Evolutionary conservation across 35 echinoderm and acorn worm species (phyloP).

Genomic region (Heliocidaris erythrogramma): DNA sequence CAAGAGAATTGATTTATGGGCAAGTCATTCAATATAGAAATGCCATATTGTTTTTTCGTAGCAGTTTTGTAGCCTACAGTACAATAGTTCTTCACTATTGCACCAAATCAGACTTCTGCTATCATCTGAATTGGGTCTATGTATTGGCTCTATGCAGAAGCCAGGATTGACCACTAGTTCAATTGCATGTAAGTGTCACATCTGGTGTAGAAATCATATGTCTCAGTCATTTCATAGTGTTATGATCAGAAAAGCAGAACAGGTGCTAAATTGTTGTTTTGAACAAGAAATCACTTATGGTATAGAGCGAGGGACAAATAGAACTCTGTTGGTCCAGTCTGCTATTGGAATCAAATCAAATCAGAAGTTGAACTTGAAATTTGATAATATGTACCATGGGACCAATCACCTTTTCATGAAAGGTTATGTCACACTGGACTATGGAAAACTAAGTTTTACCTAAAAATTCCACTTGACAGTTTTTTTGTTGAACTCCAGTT

Average conservation of each 20-base stretch:
- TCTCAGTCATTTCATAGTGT: background rate
- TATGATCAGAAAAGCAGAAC: background rate
- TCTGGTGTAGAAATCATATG: background rate
- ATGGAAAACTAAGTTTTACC: no score
- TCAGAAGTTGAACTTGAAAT: background rate
- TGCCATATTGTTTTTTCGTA: background rate
- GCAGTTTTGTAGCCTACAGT: background rate
- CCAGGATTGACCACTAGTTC: background rate
- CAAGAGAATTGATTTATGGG: no score
- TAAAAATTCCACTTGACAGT: no score
- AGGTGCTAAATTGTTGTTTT: slow-evolving; percentile 12
- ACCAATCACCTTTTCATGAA: background rate
- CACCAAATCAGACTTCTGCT: background rate
- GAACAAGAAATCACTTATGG: background rate
- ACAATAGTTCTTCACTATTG: no score
- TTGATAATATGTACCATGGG: background rate
- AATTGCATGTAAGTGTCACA: background rate
- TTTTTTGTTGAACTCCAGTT: no score
- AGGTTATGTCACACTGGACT: background rate
- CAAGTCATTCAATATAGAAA: background rate
- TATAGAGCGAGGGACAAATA: background rate
- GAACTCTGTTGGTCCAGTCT: background rate
- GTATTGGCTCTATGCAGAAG: background rate
- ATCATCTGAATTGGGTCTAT: background rate
- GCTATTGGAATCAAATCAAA: background rate